These are phyloP conservation scores for Anser cygnoides DNA, from an alignment of 2,113 vertebrate genomes.

Conservation along the genomic window DNA sequence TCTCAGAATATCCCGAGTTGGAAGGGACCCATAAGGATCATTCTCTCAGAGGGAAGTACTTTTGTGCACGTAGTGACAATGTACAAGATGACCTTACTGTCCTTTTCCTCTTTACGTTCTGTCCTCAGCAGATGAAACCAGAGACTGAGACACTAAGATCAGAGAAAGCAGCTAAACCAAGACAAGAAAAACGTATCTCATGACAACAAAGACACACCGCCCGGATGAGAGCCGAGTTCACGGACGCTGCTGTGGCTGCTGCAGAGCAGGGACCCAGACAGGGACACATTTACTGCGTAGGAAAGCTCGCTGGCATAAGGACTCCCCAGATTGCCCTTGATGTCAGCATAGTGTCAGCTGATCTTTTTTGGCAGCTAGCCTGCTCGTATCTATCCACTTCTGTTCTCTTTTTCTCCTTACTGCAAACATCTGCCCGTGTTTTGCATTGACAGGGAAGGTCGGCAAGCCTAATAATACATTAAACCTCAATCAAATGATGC, in stretches of 20 bases:
- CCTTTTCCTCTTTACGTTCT: constrained; percentile 8
- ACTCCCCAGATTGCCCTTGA: constrained; percentile 30
- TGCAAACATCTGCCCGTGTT: constrained; percentile 39
- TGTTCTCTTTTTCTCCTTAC: constrained; percentile 22
- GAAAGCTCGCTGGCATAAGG: not conserved
- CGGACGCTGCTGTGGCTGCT: not conserved
- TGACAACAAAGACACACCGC: not conserved
- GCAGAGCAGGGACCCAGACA: too few relatives aligned
- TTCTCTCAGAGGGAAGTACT: not conserved
- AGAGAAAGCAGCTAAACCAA: not conserved
- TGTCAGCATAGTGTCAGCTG: constrained; percentile 31
- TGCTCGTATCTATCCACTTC: not conserved
- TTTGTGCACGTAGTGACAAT: not conserved
- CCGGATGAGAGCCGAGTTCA: not conserved
- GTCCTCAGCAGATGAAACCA: not conserved
- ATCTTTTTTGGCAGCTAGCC: not conserved
- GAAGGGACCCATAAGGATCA: too few relatives aligned
- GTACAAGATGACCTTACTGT: not conserved
- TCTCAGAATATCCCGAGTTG: not conserved
- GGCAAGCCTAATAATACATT: constrained; percentile 1
- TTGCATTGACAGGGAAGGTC: constrained; percentile 1
- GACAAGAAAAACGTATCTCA: not conserved
- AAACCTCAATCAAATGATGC: not conserved
- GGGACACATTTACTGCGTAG: fast-evolving
- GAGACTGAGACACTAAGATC: not conserved